Evolutionary conservation across 1,140 invertebrate genomes (phyloP).

Genomic region (Theocolax elegans): DNA sequence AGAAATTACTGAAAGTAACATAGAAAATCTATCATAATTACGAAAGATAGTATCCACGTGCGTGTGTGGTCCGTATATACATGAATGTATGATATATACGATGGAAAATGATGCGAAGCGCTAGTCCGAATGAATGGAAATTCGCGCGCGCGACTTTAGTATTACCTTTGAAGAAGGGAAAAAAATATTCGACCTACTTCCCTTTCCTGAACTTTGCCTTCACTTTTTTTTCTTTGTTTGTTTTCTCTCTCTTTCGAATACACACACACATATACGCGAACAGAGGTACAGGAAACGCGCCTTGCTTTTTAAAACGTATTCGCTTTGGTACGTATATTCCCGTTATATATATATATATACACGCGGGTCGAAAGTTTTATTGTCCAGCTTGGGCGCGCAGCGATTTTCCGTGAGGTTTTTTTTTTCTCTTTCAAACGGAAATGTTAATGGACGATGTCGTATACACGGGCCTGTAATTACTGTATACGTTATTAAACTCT

Average conservation of each 20-base stretch:
- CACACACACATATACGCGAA: too few species aligned
- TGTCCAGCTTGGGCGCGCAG: neutral
- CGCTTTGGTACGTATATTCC: too few species aligned
- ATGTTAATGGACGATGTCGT: neutral
- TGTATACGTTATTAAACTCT: too few species aligned
- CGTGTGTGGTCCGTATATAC: too few species aligned
- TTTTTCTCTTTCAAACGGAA: neutral
- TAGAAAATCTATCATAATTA: too few species aligned
- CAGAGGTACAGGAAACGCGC: too few species aligned
- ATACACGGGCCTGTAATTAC: too few species aligned
- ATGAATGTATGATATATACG: too few species aligned
- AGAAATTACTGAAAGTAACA: too few species aligned
- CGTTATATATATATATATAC: too few species aligned
- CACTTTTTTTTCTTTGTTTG: neutral
- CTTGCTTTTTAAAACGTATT: too few species aligned
- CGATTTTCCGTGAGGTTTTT: neutral
- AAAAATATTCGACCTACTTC: slow-evolving; percentile 29
- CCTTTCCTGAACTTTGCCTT: slow-evolving; percentile 9
- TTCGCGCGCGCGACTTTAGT: neutral
- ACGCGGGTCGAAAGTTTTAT: neutral
- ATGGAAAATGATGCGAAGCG: neutral
- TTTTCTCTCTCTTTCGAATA: slow-evolving; percentile 3
- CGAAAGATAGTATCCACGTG: too few species aligned
- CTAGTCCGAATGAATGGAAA: neutral
- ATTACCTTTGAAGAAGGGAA: neutral